Base-by-base conservation (phyloP, 2,797 vertebrate species). In the Threskiornis aethiopicus region DNA sequence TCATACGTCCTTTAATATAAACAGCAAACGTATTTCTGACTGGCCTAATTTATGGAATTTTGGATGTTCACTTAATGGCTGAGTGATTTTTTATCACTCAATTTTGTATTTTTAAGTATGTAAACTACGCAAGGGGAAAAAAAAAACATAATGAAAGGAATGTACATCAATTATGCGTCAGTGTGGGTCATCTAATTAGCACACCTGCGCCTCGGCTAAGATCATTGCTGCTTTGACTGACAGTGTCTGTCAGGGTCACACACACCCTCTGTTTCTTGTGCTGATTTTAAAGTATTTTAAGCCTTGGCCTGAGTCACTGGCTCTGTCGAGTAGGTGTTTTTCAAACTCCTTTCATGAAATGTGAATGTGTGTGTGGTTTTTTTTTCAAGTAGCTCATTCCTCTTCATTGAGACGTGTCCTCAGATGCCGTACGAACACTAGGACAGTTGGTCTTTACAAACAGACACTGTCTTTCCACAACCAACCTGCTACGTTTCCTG, bases 351-450 rank as follows among this genome's bases (percentile, higher is more conserved):
- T 91, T 64, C 66, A 82, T 44, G 31, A 85, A 84, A 78, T 24
- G n/a, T 71, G 66, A 84, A 0, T 28, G 24, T 33, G 11, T 35
- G 57, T 67, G 78, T 3, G 11, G 42, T 44, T 13, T 28, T 35
- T 39, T 24, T 35, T 47, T 62, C 28, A 46, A 66, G 35, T 11
- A 39, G 52, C 75, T 75, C 9, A 0, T 66, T 76, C 58, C 47
- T 76, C 39, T 29, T 87, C 46, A 16, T 4, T 41, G 77, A 37
- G 37, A 21, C 7, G 0, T 1, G 26, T 77, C 37, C 65, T 61
- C 25, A 2, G 70, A 33, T 84, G 59, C 81, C 3, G 0, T 7
- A 13, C 2, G 1, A 83, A 46, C 42, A 5, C 54, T 19, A 31
- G 37, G 42, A 54, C 7, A 1, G 16, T 20, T 71, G 47, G 9